A percentile compares a stretch with the other conserved stretches of the same genome.
Evolutionary conservation across 2,888 invertebrate species (phyloP).

Genomic region (Rhabditoides inermis): DNA sequence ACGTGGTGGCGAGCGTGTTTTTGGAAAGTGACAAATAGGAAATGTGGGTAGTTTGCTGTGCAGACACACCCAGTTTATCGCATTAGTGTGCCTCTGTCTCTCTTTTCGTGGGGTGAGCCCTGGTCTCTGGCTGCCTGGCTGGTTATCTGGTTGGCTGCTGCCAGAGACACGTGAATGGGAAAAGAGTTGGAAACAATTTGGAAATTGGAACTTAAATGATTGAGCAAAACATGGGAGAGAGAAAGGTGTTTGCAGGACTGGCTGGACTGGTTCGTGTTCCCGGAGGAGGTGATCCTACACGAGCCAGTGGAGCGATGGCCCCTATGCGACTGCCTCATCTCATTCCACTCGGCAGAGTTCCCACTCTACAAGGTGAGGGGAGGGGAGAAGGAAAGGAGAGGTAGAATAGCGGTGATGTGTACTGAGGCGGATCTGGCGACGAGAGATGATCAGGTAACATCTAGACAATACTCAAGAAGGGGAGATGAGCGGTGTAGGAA

Average conservation of each 20-base stretch:
- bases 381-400: too few relatives aligned
- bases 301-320: slow-evolving; percentile 97
- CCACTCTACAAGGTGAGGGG: slow-evolving; percentile 73
- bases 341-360: slow-evolving; percentile 65
- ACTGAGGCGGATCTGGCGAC: too few relatives aligned
- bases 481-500: too few relatives aligned
- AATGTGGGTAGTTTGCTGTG: not conserved
- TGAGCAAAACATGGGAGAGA: not conserved
- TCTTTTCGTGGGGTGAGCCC: not conserved
- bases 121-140: not conserved
- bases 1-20: too few relatives aligned
- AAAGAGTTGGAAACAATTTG: too few relatives aligned
- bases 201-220: not conserved
- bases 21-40: too few relatives aligned
- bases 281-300: slow-evolving; percentile 88
- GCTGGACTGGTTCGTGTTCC: slow-evolving; percentile 68
- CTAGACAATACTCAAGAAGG: too few relatives aligned
- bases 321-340: slow-evolving; percentile 88
- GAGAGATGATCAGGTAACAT: too few relatives aligned
- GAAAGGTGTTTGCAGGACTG: slow-evolving; percentile 29
- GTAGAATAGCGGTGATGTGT: too few relatives aligned
- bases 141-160: too few relatives aligned
- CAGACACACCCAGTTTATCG: not conserved
- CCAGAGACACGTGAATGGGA: too few relatives aligned
- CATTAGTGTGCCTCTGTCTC: not conserved